Evolutionary conservation across 2,113 vertebrate genomes (phyloP), one percentile per base, ranked within the genome.

Genomic region (Salvelinus fontinalis): DNA sequence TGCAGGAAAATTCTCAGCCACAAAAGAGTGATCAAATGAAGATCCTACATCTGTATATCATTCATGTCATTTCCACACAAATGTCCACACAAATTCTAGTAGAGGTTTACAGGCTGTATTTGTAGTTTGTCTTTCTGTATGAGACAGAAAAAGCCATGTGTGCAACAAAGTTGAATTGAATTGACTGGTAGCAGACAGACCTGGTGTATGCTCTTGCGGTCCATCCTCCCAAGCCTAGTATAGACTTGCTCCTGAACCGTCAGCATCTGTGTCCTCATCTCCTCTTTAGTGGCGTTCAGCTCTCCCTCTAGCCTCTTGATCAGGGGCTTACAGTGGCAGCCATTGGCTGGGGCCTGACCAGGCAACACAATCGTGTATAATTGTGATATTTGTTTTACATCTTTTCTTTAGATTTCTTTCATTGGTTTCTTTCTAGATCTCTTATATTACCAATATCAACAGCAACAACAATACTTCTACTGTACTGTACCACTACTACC

Each of bases 291-390:
- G 64, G 94, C 94, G 83, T 94, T 94, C 86, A 98, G 49, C 81
- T 97, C 93, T 71, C 93, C 95, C 86, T 96, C 95, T 88, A 97
- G 85, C 85, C 94, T 96, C 84, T 91, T 93, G 78, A 98, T 89
- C 2, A 95, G 87, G 13, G 95, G 95, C 83, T 95, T 93, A 87
- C 97, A 97, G 59, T 93, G 93, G 86, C 96, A 97, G 39, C 94
- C 94, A 18, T 94, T 93, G 78, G 95, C 94, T 0, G 95, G 94
- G 26, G 95, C 95, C 97, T 97, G 64, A 65, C 80, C 78, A 70
- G 44, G 57, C 0, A 8, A 73, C 0, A 20, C 5, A 9, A 4
- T 20, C 67, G 22, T 68, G 12, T 18, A n/a, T 68, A 4, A 68
- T 68, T 16, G 14, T 13, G 14, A 29, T 44, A 11, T 26, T 65